Evolutionary conservation across 2,797 vertebrate genomes (phyloP).

Genomic region (Chaunax sp.): DNA sequence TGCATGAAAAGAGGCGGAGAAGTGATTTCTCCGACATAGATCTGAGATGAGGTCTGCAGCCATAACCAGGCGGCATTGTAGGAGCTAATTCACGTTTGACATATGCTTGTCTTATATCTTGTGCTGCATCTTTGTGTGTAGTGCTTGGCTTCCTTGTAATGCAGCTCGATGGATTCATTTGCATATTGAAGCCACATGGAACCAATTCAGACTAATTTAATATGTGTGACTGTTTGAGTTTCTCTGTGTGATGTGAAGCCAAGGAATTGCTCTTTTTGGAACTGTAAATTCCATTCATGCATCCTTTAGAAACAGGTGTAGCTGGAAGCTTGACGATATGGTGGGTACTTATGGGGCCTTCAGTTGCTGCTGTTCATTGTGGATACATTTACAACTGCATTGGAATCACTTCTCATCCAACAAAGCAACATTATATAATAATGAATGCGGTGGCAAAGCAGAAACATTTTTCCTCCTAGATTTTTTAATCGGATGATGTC

Average conservation of each 20-base stretch:
- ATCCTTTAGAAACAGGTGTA: not conserved
- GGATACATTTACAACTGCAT: no score
- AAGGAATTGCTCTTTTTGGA: no score
- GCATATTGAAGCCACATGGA: no score
- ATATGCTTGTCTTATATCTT: constrained; percentile 13
- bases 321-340: not conserved
- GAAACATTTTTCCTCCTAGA: no score
- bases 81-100: constrained; percentile 47
- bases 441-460: no score
- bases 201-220: constrained; percentile 1
- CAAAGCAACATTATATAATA: no score
- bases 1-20: constrained; percentile 39
- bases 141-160: not conserved
- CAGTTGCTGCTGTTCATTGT: no score
- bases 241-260: not conserved
- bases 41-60: constrained; percentile 47
- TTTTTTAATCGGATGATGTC: no score
- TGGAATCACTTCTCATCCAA: no score
- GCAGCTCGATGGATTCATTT: not conserved
- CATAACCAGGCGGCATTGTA: constrained; percentile 22
- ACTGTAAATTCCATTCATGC: not conserved
- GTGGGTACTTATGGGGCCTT: not conserved
- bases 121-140: constrained; percentile 3
- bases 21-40: constrained; percentile 44
- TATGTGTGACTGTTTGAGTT: not conserved